These are phyloP conservation scores for Orchesella flavescens DNA, from an alignment of 2,888 invertebrate species.

Conservation along the genomic window DNA sequence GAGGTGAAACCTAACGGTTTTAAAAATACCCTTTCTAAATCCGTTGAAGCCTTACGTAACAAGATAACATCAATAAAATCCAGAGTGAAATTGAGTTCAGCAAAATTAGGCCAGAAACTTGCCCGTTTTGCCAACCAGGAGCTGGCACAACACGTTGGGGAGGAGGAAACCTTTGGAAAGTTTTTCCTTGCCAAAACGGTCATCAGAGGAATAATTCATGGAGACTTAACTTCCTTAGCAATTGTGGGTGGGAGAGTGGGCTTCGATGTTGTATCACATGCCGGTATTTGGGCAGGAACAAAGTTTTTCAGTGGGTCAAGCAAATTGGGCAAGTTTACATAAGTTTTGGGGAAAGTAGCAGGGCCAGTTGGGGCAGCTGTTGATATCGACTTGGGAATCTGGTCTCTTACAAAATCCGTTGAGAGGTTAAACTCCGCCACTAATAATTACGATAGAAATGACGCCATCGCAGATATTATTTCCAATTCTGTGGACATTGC, in stretches of 20 bases:
- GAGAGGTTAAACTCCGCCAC: not conserved
- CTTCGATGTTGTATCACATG: not conserved
- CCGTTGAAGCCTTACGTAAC: too few relatives aligned
- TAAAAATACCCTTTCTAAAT: too few relatives aligned
- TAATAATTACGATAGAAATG: conserved; percentile 46
- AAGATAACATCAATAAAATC: too few relatives aligned
- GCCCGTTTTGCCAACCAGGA: too few relatives aligned
- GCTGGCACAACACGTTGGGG: too few relatives aligned
- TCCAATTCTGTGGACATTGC: conserved; percentile 43
- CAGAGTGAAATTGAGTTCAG: too few relatives aligned
- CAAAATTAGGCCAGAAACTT: too few relatives aligned
- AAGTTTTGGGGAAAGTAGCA: conserved; percentile 10
- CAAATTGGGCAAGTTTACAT: too few relatives aligned
- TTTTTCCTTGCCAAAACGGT: conserved; percentile 16
- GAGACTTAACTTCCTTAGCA: conserved; percentile 24
- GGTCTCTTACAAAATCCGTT: conserved; percentile 15
- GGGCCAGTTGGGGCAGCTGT: conserved; percentile 31
- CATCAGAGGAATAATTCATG: conserved; percentile 19
- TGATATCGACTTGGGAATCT: conserved; percentile 35
- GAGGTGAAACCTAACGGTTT: too few relatives aligned
- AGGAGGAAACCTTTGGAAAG: too few relatives aligned
- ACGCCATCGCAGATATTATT: conserved; percentile 62
- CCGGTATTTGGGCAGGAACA: not conserved
- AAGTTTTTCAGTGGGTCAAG: not conserved
- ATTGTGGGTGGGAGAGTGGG: conserved; percentile 47